phyloP scores from a whole-genome alignment of 2,113 vertebrate species.

The Lophura nycthemera region DNA sequence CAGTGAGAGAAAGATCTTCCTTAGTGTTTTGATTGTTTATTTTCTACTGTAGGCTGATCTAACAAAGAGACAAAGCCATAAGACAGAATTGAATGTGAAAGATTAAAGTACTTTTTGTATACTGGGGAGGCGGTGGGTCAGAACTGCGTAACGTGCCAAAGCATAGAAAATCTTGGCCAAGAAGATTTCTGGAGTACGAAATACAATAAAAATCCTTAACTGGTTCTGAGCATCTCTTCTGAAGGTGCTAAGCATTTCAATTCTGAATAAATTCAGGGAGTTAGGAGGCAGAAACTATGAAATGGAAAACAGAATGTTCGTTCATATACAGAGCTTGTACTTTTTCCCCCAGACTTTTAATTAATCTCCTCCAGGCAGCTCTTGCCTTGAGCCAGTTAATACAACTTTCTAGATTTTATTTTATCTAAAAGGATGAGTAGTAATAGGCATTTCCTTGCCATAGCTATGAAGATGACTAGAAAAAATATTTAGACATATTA shows the following conservation, averaged over 20 bases:
- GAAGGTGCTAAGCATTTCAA: neutral
- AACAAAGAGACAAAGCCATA: neutral
- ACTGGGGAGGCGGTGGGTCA: neutral
- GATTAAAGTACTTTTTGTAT: neutral
- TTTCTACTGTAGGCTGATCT: neutral
- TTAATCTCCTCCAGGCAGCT: neutral
- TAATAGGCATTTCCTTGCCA: neutral
- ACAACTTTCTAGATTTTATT: neutral
- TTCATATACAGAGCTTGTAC: neutral
- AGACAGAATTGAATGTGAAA: neutral
- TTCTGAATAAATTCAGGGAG: conserved; percentile 8
- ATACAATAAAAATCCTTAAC: neutral
- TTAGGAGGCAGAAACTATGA: conserved; percentile 6
- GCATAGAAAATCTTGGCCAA: neutral
- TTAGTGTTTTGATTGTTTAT: neutral
- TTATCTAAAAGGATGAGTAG: neutral
- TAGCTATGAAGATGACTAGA: neutral
- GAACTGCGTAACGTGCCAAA: neutral
- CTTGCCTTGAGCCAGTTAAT: neutral
- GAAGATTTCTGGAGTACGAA: neutral
- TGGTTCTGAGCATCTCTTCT: neutral
- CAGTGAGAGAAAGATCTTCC: neutral
- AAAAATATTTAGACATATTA: neutral
- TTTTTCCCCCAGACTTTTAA: neutral
- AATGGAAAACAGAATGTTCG: neutral